Evolutionary conservation across 1,140 invertebrate genomes (phyloP).

Genomic region (Bombus sylvicola): DNA sequence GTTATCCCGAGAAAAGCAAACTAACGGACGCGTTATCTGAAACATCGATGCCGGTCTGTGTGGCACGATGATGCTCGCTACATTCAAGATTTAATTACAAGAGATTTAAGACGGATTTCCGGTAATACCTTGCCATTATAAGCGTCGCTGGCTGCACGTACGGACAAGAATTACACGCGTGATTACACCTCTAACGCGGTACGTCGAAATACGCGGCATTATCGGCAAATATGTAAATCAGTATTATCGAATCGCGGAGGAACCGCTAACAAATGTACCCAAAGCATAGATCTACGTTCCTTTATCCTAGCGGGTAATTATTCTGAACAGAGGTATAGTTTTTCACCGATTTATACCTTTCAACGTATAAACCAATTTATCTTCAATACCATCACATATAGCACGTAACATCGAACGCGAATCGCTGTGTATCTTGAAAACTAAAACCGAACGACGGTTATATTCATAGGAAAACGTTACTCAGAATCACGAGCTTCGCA

Average conservation of each 20-base stretch:
- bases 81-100: constrained; percentile 42
- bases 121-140: constrained; percentile 27
- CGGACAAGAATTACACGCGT: constrained; percentile 57
- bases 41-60: not conserved
- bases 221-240: constrained; percentile 69
- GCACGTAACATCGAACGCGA: too few relatives aligned
- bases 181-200: constrained; percentile 55
- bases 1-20: constrained; percentile 38
- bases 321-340: not conserved
- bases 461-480: too few relatives aligned
- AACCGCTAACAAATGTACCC: constrained; percentile 44
- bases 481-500: too few relatives aligned
- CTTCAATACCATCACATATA: too few relatives aligned
- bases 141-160: not conserved
- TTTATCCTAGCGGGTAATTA: constrained; percentile 21
- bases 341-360: too few relatives aligned
- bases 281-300: constrained; percentile 11
- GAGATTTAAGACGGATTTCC: constrained; percentile 48
- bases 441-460: too few relatives aligned
- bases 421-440: too few relatives aligned
- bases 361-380: too few relatives aligned
- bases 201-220: constrained; percentile 58
- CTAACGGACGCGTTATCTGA: not conserved
- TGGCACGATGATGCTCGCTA: not conserved
- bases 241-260: constrained; percentile 55